phyloP scores from a whole-genome alignment of 2,113 vertebrate genomes.

The Eudorcas thomsonii region DNA sequence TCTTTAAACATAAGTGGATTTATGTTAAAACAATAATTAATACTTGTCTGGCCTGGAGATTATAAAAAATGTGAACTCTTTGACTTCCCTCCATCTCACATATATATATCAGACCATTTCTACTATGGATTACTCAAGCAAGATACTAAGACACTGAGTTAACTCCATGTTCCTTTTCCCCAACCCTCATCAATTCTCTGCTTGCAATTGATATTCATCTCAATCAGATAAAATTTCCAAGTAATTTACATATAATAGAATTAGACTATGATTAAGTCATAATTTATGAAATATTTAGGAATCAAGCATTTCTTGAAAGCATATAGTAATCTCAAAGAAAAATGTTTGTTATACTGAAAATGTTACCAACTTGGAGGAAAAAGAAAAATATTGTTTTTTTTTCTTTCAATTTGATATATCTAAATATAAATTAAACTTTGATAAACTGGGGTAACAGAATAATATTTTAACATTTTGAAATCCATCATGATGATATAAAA shows the following conservation, averaged over 20 bases:
- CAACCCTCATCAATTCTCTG: neutral
- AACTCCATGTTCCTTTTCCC: neutral
- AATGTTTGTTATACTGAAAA: neutral
- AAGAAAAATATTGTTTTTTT: neutral
- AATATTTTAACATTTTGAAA: neutral
- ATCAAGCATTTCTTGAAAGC: neutral
- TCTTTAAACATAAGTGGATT: neutral
- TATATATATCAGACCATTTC: neutral
- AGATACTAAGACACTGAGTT: neutral
- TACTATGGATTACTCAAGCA: neutral
- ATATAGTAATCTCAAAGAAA: neutral
- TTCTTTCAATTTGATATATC: neutral
- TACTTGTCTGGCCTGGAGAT: neutral
- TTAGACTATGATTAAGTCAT: neutral
- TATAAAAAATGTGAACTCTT: neutral
- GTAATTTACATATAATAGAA: neutral
- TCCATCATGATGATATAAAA: neutral
- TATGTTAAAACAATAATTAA: neutral
- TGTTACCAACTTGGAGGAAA: neutral
- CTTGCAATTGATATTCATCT: neutral
- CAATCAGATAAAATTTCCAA: neutral
- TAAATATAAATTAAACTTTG: neutral
- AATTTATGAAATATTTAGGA: neutral
- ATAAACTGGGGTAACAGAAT: neutral
- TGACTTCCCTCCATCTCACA: neutral